Percentiles rank a stretch among this genome's conserved stretches.
phyloP scores from a whole-genome alignment of 2,797 vertebrate genomes.

The Oreortyx pictus region DNA sequence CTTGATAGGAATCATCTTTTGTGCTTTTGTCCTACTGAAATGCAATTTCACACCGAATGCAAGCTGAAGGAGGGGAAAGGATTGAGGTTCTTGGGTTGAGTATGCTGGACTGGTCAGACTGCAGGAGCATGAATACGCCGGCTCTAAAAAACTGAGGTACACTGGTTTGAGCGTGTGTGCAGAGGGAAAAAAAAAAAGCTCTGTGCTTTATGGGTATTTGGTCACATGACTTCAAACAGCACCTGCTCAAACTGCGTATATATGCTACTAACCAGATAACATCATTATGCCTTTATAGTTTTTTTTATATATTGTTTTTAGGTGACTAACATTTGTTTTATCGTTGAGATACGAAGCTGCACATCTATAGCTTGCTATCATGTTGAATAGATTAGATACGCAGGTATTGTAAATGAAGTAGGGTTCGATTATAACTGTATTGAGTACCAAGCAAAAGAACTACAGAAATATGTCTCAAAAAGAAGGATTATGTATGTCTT shows the following conservation, averaged over 20 bases:
- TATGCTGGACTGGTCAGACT: background rate
- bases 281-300: constrained; percentile 31
- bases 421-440: constrained; percentile 46
- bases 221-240: background rate
- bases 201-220: background rate
- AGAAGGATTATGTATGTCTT: background rate
- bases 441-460: constrained; percentile 9
- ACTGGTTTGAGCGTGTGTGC: background rate
- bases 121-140: background rate
- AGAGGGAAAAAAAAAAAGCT: background rate
- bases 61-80: background rate
- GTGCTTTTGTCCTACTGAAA: background rate
- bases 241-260: background rate
- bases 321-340: constrained; percentile 58
- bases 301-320: constrained; percentile 29
- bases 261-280: constrained; percentile 35
- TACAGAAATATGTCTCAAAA: constrained; percentile 27
- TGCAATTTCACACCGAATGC: background rate
- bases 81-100: background rate
- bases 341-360: constrained; percentile 51
- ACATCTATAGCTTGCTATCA: constrained; percentile 52
- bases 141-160: background rate
- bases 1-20: background rate
- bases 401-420: constrained; percentile 49
- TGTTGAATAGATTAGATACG: constrained; percentile 60